phyloP scores from a whole-genome alignment of 2,113 vertebrate species.

The Chrysochloris asiatica region DNA sequence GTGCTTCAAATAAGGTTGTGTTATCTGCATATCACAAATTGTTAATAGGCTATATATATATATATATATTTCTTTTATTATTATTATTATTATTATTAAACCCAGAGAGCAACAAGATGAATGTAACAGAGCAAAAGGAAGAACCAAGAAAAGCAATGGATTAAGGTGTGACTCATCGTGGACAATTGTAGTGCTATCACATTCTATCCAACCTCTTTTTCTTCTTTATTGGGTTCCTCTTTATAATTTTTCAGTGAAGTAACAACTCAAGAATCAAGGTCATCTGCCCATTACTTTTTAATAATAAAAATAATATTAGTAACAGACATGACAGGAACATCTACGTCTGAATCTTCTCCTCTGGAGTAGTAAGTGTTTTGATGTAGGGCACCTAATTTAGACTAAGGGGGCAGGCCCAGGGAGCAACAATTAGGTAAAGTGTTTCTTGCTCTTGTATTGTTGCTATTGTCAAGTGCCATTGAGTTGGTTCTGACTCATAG shows the following conservation, averaged over 20 bases:
- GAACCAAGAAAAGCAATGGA: background rate
- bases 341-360: background rate
- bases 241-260: background rate
- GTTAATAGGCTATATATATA: background rate
- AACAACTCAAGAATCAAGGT: background rate
- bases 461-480: no score
- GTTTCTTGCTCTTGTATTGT: background rate
- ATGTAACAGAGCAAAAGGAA: background rate
- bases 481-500: no score
- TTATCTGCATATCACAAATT: background rate
- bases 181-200: background rate
- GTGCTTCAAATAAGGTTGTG: no score
- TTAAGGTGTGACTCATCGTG: background rate
- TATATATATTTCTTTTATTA: background rate
- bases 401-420: background rate
- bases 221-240: background rate
- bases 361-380: background rate
- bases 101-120: background rate
- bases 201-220: background rate
- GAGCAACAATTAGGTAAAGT: background rate
- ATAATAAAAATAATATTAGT: background rate
- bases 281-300: background rate
- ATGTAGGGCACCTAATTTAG: background rate
- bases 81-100: background rate
- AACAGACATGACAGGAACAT: background rate